Percentiles rank a stretch among this genome's conserved stretches.
Evolutionary conservation across 2,797 vertebrate genomes (phyloP).

Genomic region (Gymnoscopelus microlampas): DNA sequence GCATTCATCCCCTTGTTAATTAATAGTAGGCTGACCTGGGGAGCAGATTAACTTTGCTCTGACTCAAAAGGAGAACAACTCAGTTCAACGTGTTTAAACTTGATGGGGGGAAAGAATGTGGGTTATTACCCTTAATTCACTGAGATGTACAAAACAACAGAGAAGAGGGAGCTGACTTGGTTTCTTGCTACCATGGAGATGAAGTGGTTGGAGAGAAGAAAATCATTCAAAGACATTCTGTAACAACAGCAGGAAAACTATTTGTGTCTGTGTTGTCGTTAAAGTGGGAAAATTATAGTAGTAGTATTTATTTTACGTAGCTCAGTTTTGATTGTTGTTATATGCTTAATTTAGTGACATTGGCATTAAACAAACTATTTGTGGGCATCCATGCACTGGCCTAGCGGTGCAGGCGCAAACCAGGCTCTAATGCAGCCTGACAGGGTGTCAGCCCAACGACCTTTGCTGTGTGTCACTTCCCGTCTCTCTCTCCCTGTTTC

Average conservation of each 20-base stretch:
- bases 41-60: too few relatives aligned
- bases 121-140: background rate
- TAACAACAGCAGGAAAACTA: slow-evolving; percentile 20
- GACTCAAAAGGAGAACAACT: background rate
- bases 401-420: too few relatives aligned
- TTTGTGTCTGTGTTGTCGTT: background rate
- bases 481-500: too few relatives aligned
- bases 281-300: too few relatives aligned
- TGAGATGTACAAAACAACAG: background rate
- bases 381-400: background rate
- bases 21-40: slow-evolving; percentile 15
- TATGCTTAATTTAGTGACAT: background rate
- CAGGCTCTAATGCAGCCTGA: too few relatives aligned
- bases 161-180: too few relatives aligned
- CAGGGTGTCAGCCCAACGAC: too few relatives aligned
- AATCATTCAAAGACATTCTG: background rate
- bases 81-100: slow-evolving; percentile 8
- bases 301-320: too few relatives aligned
- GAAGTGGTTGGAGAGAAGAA: background rate
- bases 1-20: slow-evolving; percentile 1
- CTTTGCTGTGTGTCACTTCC: too few relatives aligned
- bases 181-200: background rate
- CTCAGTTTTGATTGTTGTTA: background rate
- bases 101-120: background rate
- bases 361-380: background rate